Evolutionary conservation across 1,140 invertebrate genomes (phyloP).

Genomic region (Pogonomyrmex barbatus): DNA sequence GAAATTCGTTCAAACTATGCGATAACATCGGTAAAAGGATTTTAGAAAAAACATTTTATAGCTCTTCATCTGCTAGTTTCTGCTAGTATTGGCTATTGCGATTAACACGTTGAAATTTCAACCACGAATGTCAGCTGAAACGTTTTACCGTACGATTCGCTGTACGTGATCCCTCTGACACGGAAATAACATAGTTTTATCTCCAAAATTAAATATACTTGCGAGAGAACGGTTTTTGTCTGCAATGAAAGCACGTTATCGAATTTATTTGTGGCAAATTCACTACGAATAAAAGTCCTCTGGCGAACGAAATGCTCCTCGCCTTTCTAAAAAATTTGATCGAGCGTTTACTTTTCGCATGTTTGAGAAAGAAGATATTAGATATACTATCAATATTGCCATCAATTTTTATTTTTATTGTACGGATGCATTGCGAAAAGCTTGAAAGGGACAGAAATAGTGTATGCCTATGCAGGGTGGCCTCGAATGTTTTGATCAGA

Average conservation of each 20-base stretch:
- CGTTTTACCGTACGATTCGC: slow-evolving; percentile 35
- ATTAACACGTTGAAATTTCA: slow-evolving; percentile 49
- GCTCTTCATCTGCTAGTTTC: background rate
- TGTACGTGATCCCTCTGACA: slow-evolving; percentile 43
- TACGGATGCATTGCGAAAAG: background rate
- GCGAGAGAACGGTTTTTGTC: slow-evolving; percentile 54
- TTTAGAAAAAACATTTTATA: background rate
- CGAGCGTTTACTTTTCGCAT: slow-evolving; percentile 23
- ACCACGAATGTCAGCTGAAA: slow-evolving; percentile 43
- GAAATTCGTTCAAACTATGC: slow-evolving; percentile 3
- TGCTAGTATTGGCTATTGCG: slow-evolving; percentile 11
- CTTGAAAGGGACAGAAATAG: background rate
- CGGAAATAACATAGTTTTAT: slow-evolving; percentile 47
- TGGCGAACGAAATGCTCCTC: slow-evolving; percentile 15
- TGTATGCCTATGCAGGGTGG: background rate
- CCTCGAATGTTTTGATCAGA: too few relatives aligned
- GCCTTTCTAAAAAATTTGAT: slow-evolving; percentile 31
- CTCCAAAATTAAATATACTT: slow-evolving; percentile 54
- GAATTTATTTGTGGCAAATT: slow-evolving; percentile 48
- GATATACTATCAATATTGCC: slow-evolving; percentile 14
- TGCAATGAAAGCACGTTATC: slow-evolving; percentile 48
- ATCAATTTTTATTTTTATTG: slow-evolving; percentile 1
- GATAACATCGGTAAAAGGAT: background rate
- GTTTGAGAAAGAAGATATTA: background rate
- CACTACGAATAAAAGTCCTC: slow-evolving; percentile 28